phyloP scores from a whole-genome alignment of 2,888 invertebrate species.

The Acanthosepion lycidas region DNA sequence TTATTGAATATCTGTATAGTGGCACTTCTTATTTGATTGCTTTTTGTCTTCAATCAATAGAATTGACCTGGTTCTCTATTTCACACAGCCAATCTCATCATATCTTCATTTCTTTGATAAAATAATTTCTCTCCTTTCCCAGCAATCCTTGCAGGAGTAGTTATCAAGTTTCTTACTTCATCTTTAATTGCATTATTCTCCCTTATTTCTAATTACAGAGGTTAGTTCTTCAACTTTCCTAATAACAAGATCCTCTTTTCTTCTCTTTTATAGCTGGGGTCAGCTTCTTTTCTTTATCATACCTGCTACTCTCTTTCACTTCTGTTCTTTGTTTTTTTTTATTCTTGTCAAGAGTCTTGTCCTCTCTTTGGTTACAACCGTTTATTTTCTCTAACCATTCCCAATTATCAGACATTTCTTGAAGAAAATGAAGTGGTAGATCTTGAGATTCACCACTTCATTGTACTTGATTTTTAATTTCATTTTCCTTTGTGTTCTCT shows the following conservation, averaged over 20 bases:
- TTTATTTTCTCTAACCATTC: neutral
- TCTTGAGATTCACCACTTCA: neutral
- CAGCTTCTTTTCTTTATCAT: slow-evolving; percentile 16
- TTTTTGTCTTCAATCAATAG: slow-evolving; percentile 17
- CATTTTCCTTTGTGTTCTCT: slow-evolving; percentile 33
- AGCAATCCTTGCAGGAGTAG: slow-evolving; percentile 14
- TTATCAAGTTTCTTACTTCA: slow-evolving; percentile 17
- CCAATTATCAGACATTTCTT: slow-evolving; percentile 33
- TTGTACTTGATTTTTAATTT: neutral
- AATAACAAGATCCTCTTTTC: slow-evolving; percentile 20
- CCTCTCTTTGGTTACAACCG: neutral
- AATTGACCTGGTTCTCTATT: neutral
- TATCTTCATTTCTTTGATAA: neutral
- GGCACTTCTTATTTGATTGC: slow-evolving; percentile 33
- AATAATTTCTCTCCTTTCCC: neutral
- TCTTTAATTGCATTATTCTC: slow-evolving; percentile 33
- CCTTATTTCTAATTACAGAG: slow-evolving; percentile 17
- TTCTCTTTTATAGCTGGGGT: neutral
- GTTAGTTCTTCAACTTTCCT: slow-evolving; percentile 33
- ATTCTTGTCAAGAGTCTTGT: neutral
- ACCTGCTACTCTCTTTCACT: neutral
- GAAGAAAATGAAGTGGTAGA: neutral
- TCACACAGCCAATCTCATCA: slow-evolving; percentile 11
- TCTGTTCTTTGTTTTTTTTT: neutral
- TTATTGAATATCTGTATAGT: neutral